A percentile compares a stretch with the other conserved stretches of the same genome.
These are phyloP conservation scores for Sycon ciliatum DNA, from an alignment of 37 sponge, comb jelly and placozoan species.

Conservation along the genomic window DNA sequence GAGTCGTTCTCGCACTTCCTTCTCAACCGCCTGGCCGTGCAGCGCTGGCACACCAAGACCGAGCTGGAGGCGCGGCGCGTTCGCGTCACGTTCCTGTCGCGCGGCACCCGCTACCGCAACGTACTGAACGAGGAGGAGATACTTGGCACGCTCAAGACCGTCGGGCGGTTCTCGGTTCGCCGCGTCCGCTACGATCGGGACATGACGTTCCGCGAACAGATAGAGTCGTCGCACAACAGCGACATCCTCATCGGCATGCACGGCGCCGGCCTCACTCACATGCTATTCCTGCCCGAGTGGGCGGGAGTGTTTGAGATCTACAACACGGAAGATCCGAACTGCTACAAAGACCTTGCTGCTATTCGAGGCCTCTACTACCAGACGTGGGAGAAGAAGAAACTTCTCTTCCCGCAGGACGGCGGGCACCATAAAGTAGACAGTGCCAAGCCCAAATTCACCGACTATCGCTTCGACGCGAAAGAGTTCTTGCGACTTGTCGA, in stretches of 20 bases:
- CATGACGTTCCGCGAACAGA: background rate
- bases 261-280: conserved; percentile 80
- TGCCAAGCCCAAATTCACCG: conserved; percentile 82
- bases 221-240: conserved; percentile 61
- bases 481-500: conserved; percentile 66
- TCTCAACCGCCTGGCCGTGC: conserved; percentile 42
- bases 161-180: conserved; percentile 1
- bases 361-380: conserved; percentile 64
- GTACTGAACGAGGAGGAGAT: conserved; percentile 75
- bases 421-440: too few relatives aligned
- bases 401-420: conserved; percentile 43
- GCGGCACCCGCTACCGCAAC: conserved; percentile 54
- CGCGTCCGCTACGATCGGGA: conserved; percentile 22
- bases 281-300: conserved; percentile 89
- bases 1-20: conserved; percentile 67
- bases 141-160: conserved; percentile 22
- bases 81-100: conserved; percentile 61
- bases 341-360: conserved; percentile 81
- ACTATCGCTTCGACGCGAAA: conserved; percentile 71
- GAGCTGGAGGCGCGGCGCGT: background rate
- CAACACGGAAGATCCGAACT: conserved; percentile 70
- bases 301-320: conserved; percentile 72
- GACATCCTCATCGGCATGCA: conserved; percentile 90
- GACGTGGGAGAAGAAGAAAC: conserved; percentile 66
- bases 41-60: conserved; percentile 15